Conservation (phyloP, 2,888 invertebrate species). For the Drosophila prostipennis region DNA sequence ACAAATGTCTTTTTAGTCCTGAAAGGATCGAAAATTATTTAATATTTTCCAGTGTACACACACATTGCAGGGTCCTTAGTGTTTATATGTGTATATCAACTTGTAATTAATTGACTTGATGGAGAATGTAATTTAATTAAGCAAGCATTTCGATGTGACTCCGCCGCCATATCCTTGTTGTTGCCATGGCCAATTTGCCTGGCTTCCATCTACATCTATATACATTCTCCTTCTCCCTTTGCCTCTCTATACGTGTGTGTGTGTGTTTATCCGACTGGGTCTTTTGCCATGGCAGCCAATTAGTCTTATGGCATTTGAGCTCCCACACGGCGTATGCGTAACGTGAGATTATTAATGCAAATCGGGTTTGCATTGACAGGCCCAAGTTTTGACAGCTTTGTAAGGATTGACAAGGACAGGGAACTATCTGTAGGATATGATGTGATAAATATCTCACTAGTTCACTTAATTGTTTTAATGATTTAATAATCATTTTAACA, state of each 20-base stretch:
- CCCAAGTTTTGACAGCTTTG: conserved; percentile 31
- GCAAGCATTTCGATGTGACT: conserved; percentile 68
- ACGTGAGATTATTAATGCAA: conserved; percentile 64
- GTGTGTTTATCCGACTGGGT: conserved; percentile 22
- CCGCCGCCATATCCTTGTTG: conserved; percentile 40
- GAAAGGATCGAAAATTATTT: background rate
- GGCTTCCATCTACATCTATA: conserved; percentile 26
- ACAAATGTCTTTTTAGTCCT: background rate
- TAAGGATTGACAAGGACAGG: conserved; percentile 19
- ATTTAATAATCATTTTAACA: too few species aligned
- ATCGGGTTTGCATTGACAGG: conserved; percentile 56
- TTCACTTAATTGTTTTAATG: too few species aligned
- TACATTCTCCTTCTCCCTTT: background rate
- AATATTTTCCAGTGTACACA: background rate
- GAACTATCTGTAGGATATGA: background rate
- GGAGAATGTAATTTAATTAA: conserved; percentile 82
- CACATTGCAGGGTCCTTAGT: conserved; percentile 46
- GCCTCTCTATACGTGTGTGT: background rate
- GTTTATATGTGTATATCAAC: conserved; percentile 57
- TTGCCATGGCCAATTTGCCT: conserved; percentile 50
- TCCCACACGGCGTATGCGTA: conserved; percentile 62
- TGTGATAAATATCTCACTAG: background rate
- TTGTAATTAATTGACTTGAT: conserved; percentile 80
- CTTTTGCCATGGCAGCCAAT: conserved; percentile 54
- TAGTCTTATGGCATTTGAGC: conserved; percentile 64